Evolutionary conservation across 2,113 vertebrate species (phyloP).

Genomic region (Sterna hirundo): DNA sequence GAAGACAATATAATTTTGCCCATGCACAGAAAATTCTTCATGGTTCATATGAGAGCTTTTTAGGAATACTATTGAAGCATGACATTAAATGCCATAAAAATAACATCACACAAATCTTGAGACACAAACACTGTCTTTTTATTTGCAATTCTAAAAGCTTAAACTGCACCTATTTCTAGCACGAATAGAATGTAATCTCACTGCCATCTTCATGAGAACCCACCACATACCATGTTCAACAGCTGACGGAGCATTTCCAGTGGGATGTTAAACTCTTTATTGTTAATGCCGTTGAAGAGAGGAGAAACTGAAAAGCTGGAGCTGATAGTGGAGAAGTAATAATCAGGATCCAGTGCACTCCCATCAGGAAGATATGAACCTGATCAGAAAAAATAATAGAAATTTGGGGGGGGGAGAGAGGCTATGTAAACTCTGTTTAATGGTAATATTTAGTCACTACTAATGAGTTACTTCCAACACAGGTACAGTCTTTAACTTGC

Average conservation of each 20-base stretch:
- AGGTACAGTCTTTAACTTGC: neutral
- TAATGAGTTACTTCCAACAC: neutral
- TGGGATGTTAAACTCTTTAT: constrained; percentile 86
- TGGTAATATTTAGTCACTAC: neutral
- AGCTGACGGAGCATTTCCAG: constrained; percentile 87
- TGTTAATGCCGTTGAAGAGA: constrained; percentile 83
- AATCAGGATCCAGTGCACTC: constrained; percentile 84
- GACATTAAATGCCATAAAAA: neutral
- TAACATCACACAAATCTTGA: neutral
- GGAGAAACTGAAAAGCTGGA: constrained; percentile 95
- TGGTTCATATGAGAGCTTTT: neutral
- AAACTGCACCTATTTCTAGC: neutral
- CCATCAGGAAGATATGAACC: constrained; percentile 88
- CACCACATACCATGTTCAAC: constrained; percentile 80
- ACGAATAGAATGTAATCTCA: neutral
- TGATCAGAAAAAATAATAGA: constrained; percentile 4
- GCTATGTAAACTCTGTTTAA: neutral
- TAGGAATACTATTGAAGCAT: neutral
- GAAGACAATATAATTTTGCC: neutral
- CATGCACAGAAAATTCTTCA: neutral
- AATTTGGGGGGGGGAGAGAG: neutral
- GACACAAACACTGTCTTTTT: neutral
- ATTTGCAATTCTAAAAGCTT: neutral
- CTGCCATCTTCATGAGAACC: neutral
- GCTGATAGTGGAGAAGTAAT: constrained; percentile 91